These are phyloP conservation scores for Conchocele bisecta DNA, from an alignment of 2,888 invertebrate genomes.

Conservation along the genomic window DNA sequence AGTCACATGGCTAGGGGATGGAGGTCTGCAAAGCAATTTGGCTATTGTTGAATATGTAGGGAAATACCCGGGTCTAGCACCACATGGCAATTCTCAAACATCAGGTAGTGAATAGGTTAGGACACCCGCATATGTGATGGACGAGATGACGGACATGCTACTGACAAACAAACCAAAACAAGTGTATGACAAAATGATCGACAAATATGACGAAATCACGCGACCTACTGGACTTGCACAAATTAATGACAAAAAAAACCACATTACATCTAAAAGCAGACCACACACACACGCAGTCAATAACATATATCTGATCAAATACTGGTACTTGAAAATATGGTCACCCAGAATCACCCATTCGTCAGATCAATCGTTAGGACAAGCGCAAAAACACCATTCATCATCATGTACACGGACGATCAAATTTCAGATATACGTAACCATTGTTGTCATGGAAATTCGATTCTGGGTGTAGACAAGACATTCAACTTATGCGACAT, in stretches of 20 bases:
- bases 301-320: constrained; percentile 6
- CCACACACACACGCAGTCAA: too few relatives aligned
- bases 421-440: constrained; percentile 18
- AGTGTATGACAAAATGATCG: constrained; percentile 1
- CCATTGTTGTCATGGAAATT: constrained; percentile 5
- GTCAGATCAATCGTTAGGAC: not conserved
- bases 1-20: constrained; percentile 35
- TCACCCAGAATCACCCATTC: not conserved
- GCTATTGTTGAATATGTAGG: constrained; percentile 39
- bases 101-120: constrained; percentile 10
- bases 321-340: not conserved
- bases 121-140: constrained; percentile 24
- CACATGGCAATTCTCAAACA: constrained; percentile 25
- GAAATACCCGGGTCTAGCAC: constrained; percentile 24
- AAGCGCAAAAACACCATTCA: not conserved
- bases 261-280: not conserved
- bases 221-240: not conserved
- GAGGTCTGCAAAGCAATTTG: constrained; percentile 2
- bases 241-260: not conserved
- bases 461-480: constrained; percentile 44
- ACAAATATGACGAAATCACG: constrained; percentile 17
- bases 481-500: constrained; percentile 42
- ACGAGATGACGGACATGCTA: constrained; percentile 3
- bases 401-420: constrained; percentile 11
- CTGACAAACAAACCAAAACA: constrained; percentile 13